Evolutionary conservation across 1,140 invertebrate genomes (phyloP).

Genomic region (Samia ricini): DNA sequence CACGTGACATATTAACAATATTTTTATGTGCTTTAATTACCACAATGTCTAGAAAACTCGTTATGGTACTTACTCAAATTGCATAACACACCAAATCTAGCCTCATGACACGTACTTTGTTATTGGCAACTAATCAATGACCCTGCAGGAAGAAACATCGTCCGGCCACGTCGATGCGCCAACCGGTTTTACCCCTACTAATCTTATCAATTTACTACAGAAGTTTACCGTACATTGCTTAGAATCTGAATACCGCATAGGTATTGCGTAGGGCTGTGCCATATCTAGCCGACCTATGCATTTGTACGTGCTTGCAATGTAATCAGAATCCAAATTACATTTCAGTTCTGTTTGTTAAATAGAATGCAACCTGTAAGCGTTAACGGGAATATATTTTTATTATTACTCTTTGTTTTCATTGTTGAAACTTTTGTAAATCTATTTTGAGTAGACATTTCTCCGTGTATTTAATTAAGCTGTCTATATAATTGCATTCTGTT

Average conservation of each 20-base stretch:
- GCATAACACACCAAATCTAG: background rate
- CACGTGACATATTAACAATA: too few relatives aligned
- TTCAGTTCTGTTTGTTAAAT: background rate
- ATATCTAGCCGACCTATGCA: slow-evolving; percentile 34
- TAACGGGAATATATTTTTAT: background rate
- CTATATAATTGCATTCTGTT: background rate
- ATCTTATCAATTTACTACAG: slow-evolving; percentile 63
- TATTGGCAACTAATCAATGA: slow-evolving; percentile 22
- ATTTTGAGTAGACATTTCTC: background rate
- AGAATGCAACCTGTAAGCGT: background rate
- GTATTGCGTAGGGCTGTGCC: slow-evolving; percentile 37
- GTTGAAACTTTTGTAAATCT: background rate
- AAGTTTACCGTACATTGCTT: slow-evolving; percentile 42
- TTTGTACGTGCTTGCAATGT: slow-evolving; percentile 55
- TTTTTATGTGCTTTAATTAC: too few relatives aligned
- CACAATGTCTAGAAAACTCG: too few relatives aligned
- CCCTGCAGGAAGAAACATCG: slow-evolving; percentile 28
- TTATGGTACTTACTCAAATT: background rate
- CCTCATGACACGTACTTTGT: slow-evolving; percentile 1
- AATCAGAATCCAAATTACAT: background rate
- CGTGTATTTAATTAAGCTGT: background rate
- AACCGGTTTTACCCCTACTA: slow-evolving; percentile 45
- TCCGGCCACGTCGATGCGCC: slow-evolving; percentile 35
- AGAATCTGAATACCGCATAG: slow-evolving; percentile 61
- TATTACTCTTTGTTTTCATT: background rate